Evolutionary conservation across 2,888 invertebrate species (phyloP).

Genomic region (Hypsopygia costalis): DNA sequence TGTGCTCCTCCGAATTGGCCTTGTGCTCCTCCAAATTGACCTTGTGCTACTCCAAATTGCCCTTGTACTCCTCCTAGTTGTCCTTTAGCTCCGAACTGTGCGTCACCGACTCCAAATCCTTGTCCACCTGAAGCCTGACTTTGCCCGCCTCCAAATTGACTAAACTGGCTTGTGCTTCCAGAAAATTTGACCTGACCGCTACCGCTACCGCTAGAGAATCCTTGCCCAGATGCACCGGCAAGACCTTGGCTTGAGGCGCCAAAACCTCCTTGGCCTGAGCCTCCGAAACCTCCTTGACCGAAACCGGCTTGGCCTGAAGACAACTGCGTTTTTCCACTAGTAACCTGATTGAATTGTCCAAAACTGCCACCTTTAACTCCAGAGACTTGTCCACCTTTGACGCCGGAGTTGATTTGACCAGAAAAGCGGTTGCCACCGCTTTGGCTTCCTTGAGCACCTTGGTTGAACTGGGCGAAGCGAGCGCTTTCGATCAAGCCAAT

Average conservation of each 20-base stretch:
- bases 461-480: conserved; percentile 45
- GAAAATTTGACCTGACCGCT: conserved; percentile 14
- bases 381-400: conserved; percentile 22
- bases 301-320: not conserved
- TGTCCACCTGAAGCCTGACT: conserved; percentile 8
- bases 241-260: too few species aligned
- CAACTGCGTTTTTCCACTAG: not conserved
- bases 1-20: not conserved
- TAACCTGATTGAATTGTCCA: not conserved
- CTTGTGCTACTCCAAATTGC: not conserved
- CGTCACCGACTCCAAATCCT: not conserved
- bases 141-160: conserved; percentile 13
- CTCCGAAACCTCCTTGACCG: not conserved
- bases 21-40: not conserved
- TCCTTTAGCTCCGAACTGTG: too few species aligned
- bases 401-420: conserved; percentile 28
- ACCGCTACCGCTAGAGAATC: not conserved
- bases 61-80: too few species aligned
- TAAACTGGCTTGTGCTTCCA: conserved; percentile 15
- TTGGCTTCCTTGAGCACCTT: conserved; percentile 21
- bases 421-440: conserved; percentile 31
- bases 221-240: not conserved
- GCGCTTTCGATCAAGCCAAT: conserved; percentile 64
- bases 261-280: too few species aligned
- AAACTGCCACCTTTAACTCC: conserved; percentile 18